Evolutionary conservation across 2,797 vertebrate genomes (phyloP).

Genomic region (Melanotaenia pygmaea): DNA sequence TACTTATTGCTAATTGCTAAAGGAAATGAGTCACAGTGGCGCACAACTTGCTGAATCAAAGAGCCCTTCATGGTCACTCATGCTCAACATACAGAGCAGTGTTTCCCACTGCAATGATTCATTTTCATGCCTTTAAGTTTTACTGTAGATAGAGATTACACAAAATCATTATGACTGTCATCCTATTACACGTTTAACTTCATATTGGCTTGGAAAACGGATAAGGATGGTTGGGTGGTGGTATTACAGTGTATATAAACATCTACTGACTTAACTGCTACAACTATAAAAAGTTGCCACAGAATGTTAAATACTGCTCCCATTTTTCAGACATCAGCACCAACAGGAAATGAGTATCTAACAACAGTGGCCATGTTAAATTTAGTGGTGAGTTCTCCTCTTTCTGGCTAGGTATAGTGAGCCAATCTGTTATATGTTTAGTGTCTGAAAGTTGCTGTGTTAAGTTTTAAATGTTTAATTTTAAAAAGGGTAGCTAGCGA

Average conservation of each 20-base stretch:
- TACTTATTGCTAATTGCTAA: conserved; percentile 38
- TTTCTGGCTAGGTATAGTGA: neutral
- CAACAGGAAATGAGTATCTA: neutral
- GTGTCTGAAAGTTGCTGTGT: too few relatives aligned
- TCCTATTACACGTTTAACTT: neutral
- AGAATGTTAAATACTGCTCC: neutral
- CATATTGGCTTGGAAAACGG: neutral
- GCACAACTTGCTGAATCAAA: conserved; percentile 50
- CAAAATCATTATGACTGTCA: neutral
- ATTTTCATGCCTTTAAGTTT: conserved; percentile 14
- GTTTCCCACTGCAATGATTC: conserved; percentile 41
- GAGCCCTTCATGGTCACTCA: conserved; percentile 46
- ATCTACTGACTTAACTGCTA: neutral
- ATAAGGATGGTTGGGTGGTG: neutral
- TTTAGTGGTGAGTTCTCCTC: neutral
- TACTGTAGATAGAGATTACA: conserved; percentile 10
- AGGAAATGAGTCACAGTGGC: conserved; percentile 49
- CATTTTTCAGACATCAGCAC: neutral
- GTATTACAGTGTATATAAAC: neutral
- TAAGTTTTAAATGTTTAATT: neutral
- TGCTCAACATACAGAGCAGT: conserved; percentile 25
- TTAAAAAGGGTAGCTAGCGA: neutral
- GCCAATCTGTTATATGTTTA: neutral
- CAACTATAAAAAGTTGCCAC: neutral
- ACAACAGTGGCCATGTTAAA: neutral